Evolutionary conservation across 2,888 invertebrate genomes (phyloP).

Genomic region (Ashinkailepas kermadecensis): DNA sequence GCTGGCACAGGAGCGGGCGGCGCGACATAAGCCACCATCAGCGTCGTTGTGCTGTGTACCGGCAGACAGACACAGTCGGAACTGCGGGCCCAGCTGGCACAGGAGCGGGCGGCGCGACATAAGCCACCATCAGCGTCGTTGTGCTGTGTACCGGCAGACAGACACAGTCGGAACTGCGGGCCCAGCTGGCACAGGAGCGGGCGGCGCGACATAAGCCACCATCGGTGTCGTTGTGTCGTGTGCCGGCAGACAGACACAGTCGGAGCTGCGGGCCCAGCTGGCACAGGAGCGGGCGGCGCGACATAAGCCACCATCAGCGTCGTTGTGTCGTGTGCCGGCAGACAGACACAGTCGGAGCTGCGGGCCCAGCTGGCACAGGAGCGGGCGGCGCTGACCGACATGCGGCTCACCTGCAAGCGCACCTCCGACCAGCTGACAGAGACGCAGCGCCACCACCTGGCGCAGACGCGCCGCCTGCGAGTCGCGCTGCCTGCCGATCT

Average conservation of each 20-base stretch:
- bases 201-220: slow-evolving; percentile 36
- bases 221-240: too few species aligned
- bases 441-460: slow-evolving; percentile 45
- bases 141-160: slow-evolving; percentile 18
- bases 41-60: too few species aligned
- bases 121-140: too few species aligned
- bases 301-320: too few species aligned
- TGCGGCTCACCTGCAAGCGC: slow-evolving; percentile 47
- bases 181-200: slow-evolving; percentile 44
- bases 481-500: slow-evolving; percentile 44
- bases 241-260: slow-evolving; percentile 16
- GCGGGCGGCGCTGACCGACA: slow-evolving; percentile 42
- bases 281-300: slow-evolving; percentile 44
- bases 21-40: too few species aligned
- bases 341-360: slow-evolving; percentile 36
- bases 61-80: slow-evolving; percentile 25
- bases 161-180: slow-evolving; percentile 38
- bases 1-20: slow-evolving; percentile 44
- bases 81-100: slow-evolving; percentile 43
- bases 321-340: not conserved
- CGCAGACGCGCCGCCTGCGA: slow-evolving; percentile 45
- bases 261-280: slow-evolving; percentile 41
- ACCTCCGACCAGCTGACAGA: slow-evolving; percentile 49
- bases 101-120: slow-evolving; percentile 44
- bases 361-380: slow-evolving; percentile 44